Conservation (phyloP, 2,113 vertebrate genomes). For the Plecturocebus donacophilus region DNA sequence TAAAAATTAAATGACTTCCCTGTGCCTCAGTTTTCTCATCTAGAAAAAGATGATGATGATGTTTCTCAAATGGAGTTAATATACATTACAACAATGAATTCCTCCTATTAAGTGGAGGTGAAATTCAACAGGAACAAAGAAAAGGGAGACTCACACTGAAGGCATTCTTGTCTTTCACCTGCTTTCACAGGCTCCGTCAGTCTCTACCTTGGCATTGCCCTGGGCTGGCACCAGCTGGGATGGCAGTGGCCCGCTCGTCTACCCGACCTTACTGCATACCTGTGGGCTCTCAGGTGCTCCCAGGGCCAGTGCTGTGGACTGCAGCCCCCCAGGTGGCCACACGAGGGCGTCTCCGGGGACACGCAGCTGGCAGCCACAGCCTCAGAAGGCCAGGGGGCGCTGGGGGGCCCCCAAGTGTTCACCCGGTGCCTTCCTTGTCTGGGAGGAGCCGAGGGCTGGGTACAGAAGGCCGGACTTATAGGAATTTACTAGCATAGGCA, state of each 20-base stretch:
- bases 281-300: not conserved
- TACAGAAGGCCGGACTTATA: not conserved
- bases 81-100: fast-evolving
- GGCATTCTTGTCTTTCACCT: not conserved
- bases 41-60: fast-evolving
- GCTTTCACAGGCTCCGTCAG: not conserved
- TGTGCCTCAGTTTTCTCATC: too few species aligned
- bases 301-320: fast-evolving
- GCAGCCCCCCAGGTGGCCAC: not conserved
- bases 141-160: not conserved
- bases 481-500: not conserved
- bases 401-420: too few species aligned
- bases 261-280: too few species aligned
- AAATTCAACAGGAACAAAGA: not conserved
- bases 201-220: not conserved
- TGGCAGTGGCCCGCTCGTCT: not conserved
- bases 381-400: too few species aligned
- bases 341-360: fast-evolving
- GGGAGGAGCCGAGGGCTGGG: not conserved
- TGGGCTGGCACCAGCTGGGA: not conserved
- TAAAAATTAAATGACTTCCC: not conserved
- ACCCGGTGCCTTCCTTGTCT: not conserved
- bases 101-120: not conserved
- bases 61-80: not conserved
- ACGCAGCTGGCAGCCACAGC: not conserved